Evolutionary conservation across 2,888 invertebrate genomes (phyloP), one percentile per base, ranked within the genome.

Genomic region (Malthinus seriepunctatus): DNA sequence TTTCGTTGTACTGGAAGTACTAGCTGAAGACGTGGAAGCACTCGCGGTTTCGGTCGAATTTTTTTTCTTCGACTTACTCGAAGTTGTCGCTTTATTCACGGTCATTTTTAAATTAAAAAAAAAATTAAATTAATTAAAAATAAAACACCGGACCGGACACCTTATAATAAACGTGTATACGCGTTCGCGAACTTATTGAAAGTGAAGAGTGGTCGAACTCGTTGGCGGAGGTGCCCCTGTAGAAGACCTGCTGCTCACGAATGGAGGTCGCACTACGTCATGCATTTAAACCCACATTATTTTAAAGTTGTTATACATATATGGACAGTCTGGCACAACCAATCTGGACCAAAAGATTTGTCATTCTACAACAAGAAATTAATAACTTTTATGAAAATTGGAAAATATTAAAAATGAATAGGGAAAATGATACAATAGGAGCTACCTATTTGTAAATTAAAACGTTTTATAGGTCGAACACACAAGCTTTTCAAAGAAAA

Each of bases 291-390:
- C 73, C 73, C 72, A 73, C 74, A 69, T 71, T 3, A 48, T 63
- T 61, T 58, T 64, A 68, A 73, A 72, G 70, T 71, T 74, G 71
- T 71, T 74, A 65, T 72, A 73, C 76, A 69, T 74, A 73, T 75
- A 75, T 71, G 75, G 74, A 46, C 50, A 53, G 58, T 58, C 53
- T 54, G 33, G 11, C 42, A 49, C 32, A 53, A 44, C 48, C 42
- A 35, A 55, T 55, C 47, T 55, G 55, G 42, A 47, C 48, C 42
- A 55, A 35, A 12, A 49, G 31, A 49, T 55, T 49, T 39, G 55
- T 49, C 55, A 55, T 42, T 14, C 49, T 37, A 46, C 45, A 37
- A 33, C 15, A 38, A 39, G n/a, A 23, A 23, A 23, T 23, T 42
- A 42, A 42, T 15, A 2, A 42, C 12, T 3, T 23, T 42, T 42